These are phyloP conservation scores for Corythornis leucogaster DNA, from an alignment of 2,797 vertebrate species.

Conservation along the genomic window DNA sequence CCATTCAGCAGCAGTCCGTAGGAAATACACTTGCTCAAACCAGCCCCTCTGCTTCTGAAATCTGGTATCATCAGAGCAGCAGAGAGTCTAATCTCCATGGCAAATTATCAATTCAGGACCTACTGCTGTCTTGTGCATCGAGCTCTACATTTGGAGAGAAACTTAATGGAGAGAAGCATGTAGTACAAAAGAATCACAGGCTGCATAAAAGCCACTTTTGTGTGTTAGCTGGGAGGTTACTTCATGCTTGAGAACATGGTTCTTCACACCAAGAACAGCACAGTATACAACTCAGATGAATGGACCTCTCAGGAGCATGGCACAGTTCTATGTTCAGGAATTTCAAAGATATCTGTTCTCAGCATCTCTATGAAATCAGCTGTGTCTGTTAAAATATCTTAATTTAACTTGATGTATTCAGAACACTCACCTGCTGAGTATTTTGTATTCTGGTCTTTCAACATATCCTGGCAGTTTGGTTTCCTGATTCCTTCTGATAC, in stretches of 20 bases:
- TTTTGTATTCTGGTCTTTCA: not conserved
- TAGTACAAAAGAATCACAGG: not conserved
- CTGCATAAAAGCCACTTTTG: slow-evolving; percentile 1
- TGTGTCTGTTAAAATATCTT: not conserved
- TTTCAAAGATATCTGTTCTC: not conserved
- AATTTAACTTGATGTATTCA: not conserved
- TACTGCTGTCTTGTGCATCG: not conserved
- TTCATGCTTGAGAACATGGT: not conserved
- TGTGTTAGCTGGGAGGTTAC: slow-evolving; percentile 22
- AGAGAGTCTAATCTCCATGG: slow-evolving; percentile 18
- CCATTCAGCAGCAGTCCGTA: not conserved
- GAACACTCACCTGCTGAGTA: not conserved
- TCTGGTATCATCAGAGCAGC: not conserved
- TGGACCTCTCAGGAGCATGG: not conserved
- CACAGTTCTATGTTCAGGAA: not conserved
- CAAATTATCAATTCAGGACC: slow-evolving; percentile 41
- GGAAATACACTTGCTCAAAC: slow-evolving; percentile 39
- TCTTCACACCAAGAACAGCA: slow-evolving; percentile 6
- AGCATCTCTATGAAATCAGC: not conserved
- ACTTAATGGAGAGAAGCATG: slow-evolving; percentile 14
- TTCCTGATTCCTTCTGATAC: not conserved
- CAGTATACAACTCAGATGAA: not conserved
- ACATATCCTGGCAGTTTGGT: not conserved
- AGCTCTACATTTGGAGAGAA: not conserved
- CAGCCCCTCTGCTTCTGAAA: not conserved